Base-by-base conservation (phyloP, 2,888 invertebrate genomes). In the Isoperla grammatica region DNA sequence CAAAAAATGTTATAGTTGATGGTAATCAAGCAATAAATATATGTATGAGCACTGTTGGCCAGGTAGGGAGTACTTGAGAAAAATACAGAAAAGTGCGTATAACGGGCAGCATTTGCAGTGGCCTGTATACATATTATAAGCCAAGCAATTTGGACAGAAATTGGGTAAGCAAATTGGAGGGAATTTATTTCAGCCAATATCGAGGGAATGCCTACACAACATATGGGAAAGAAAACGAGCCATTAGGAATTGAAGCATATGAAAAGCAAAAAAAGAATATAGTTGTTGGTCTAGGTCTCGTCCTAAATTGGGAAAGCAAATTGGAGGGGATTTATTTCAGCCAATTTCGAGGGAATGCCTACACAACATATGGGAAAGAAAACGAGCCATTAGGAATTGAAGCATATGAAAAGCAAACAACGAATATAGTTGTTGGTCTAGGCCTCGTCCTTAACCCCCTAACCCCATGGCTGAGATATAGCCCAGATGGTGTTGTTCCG, bases 401-500 rank as follows among this genome's bases (percentile, higher is more conserved):
- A 4, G 50, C 50, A 2, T 50, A 50, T 15, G 8, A n/a, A 6
- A 1, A 35, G n/a, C 29, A 50, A 35, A 50, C 50, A 2, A 4
- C 2, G 2, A 13, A 35, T 35, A 13, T 13, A 4, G 50, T 50
- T 29, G 11, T 4, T 11, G 11, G 35, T 12, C 15, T 50, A 4
- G 50, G 50, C 1, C 1, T 35, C 13, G 35, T 50, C 4, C 11
- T 50, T 11, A 37, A 50, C 13, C 35, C 8, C 13, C 23, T 29
- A n/a, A n/a, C 35, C 13, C 50, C 50, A 11, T 50, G 50, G 50
- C 11, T 50, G 5, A 35, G 50, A 1, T 50, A 50, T 17, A 50
- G 50, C 15, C 50, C 50, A 35, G 50, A 50, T 11, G 50, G 50
- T 13, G n/a, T 50, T 50, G 37, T 50, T 2, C n/a, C 13, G 5